phyloP scores from a whole-genome alignment of 1,140 invertebrate species.

The Propsilocerus akamusi region DNA sequence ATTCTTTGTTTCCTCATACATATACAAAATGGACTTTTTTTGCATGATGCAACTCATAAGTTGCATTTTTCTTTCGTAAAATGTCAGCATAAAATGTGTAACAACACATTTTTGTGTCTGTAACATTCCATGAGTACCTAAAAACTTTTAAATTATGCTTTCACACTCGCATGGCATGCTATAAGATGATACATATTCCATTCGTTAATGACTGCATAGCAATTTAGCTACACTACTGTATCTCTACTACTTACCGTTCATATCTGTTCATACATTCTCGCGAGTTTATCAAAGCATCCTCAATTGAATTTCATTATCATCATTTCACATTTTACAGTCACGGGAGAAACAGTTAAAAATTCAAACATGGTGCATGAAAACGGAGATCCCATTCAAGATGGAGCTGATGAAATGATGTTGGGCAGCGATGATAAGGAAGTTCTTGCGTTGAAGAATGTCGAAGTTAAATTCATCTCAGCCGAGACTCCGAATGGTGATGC shows the following conservation, averaged over 20 bases:
- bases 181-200: background rate
- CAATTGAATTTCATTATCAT: background rate
- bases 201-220: background rate
- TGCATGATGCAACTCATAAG: background rate
- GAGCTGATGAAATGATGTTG: slow-evolving; percentile 46
- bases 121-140: too few relatives aligned
- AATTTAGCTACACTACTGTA: background rate
- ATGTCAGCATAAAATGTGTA: background rate
- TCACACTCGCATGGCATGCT: background rate
- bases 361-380: slow-evolving; percentile 24
- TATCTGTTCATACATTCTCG: background rate
- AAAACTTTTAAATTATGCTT: background rate
- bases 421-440: slow-evolving; percentile 38
- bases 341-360: slow-evolving; percentile 6
- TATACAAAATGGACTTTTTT: background rate
- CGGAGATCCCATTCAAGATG: slow-evolving; percentile 27
- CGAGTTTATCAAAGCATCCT: background rate
- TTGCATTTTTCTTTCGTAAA: background rate
- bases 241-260: background rate
- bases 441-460: slow-evolving; percentile 32
- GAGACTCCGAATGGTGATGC: slow-evolving; percentile 70
- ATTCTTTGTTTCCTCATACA: background rate
- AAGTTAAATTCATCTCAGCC: slow-evolving; percentile 46
- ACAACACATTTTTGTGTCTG: background rate
- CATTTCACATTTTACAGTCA: background rate